phyloP scores from a whole-genome alignment of 2,113 vertebrate species.

The Petroica traversi region DNA sequence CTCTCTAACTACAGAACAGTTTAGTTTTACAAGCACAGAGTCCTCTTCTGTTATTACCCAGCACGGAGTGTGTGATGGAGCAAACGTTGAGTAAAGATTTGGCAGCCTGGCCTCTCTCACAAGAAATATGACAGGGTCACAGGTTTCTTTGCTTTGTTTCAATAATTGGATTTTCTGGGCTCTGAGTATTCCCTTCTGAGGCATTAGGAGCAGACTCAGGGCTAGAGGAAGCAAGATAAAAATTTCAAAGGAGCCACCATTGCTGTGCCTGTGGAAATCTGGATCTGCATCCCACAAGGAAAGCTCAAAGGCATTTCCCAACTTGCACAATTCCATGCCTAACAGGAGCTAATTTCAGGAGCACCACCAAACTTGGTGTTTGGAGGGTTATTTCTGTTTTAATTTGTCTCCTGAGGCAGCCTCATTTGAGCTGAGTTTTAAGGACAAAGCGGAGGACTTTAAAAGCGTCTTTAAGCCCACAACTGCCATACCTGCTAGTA shows the following conservation, averaged over 20 bases:
- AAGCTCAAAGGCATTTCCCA: slow-evolving; percentile 35
- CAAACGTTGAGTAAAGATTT: neutral
- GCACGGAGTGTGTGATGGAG: neutral
- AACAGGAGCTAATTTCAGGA: slow-evolving; percentile 11
- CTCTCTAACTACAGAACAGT: neutral
- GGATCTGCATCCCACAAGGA: neutral
- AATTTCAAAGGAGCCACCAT: neutral
- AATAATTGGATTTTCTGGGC: neutral
- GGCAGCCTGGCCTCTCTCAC: neutral
- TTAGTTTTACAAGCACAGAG: neutral
- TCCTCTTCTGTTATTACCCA: neutral
- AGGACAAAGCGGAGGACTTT: slow-evolving; percentile 43
- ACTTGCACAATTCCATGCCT: neutral
- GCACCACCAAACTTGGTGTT: neutral
- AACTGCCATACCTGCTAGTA: slow-evolving; percentile 37
- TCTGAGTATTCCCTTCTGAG: neutral
- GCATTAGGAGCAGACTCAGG: neutral
- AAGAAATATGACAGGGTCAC: neutral
- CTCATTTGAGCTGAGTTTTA: slow-evolving; percentile 35
- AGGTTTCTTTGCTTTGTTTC: neutral
- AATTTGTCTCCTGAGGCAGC: slow-evolving; percentile 46
- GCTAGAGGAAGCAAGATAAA: neutral
- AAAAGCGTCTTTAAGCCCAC: slow-evolving; percentile 18
- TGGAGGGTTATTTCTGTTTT: slow-evolving; percentile 52
- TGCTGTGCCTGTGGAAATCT: neutral